phyloP scores from a whole-genome alignment of 2,797 vertebrate species.

The Brotula barbata region DNA sequence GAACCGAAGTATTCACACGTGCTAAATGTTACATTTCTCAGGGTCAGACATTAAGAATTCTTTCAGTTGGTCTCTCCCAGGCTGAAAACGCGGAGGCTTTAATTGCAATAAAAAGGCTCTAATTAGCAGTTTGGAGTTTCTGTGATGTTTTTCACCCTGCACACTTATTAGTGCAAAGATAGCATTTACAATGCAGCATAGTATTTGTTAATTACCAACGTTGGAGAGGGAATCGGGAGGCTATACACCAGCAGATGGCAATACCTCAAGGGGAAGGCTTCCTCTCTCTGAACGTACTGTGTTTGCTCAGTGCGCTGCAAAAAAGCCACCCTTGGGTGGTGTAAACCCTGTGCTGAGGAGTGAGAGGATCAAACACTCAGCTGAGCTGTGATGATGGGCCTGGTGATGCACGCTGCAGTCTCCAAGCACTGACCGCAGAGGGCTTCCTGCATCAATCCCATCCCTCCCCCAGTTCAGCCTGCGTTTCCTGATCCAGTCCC shows the following conservation, averaged over 20 bases:
- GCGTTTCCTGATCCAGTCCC: background rate
- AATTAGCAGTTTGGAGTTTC: slow-evolving; percentile 68
- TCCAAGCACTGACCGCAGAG: slow-evolving; percentile 44
- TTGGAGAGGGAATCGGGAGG: slow-evolving; percentile 47
- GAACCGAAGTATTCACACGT: slow-evolving; percentile 44
- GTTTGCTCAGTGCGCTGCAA: slow-evolving; percentile 56
- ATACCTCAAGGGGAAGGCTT: slow-evolving; percentile 57
- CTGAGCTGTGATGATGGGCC: slow-evolving; percentile 65
- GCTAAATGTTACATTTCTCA: slow-evolving; percentile 57
- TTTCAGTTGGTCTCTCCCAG: slow-evolving; percentile 60
- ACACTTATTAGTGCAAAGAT: slow-evolving; percentile 62
- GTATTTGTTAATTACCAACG: slow-evolving; percentile 65
- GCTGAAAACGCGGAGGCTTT: slow-evolving; percentile 52
- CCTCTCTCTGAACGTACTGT: slow-evolving; percentile 50
- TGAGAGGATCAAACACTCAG: slow-evolving; percentile 69
- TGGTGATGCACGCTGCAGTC: slow-evolving; percentile 54
- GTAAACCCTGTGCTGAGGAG: slow-evolving; percentile 48
- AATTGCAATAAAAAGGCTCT: slow-evolving; percentile 74
- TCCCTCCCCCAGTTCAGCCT: slow-evolving; percentile 1
- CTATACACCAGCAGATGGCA: slow-evolving; percentile 58
- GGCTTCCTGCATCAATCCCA: slow-evolving; percentile 35
- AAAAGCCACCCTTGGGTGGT: slow-evolving; percentile 61
- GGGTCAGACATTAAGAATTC: slow-evolving; percentile 72
- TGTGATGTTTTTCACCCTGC: slow-evolving; percentile 63
- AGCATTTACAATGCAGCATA: slow-evolving; percentile 65